Conservation (phyloP, 2,888 invertebrate species). For the Chydorus sphaericus region DNA sequence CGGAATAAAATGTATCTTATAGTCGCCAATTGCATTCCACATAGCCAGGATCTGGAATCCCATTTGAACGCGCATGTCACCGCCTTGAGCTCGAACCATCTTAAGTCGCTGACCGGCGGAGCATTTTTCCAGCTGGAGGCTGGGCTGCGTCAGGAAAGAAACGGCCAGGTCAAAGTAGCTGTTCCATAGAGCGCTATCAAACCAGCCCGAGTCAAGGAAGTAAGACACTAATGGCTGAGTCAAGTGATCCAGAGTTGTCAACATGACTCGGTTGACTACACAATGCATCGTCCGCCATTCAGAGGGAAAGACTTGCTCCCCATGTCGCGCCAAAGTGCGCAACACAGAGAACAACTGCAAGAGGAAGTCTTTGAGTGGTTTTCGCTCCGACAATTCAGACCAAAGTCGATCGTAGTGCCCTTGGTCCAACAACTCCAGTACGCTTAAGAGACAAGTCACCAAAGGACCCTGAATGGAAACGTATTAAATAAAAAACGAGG, state of each 20-base stretch:
- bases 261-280: constrained; percentile 68
- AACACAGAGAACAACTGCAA: constrained; percentile 66
- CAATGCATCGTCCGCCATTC: constrained; percentile 87
- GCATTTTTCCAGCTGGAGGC: constrained; percentile 63
- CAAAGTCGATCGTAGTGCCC: constrained; percentile 74
- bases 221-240: constrained; percentile 65
- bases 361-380: constrained; percentile 72
- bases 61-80: constrained; percentile 83
- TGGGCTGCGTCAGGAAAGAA: constrained; percentile 61
- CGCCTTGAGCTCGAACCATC: constrained; percentile 54
- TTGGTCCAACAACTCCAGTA: constrained; percentile 71
- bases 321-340: constrained; percentile 55
- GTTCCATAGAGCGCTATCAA: constrained; percentile 62
- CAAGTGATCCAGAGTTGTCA: constrained; percentile 72
- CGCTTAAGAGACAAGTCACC: constrained; percentile 71
- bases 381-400: constrained; percentile 61
- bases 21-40: constrained; percentile 41
- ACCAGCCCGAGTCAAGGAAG: constrained; percentile 54
- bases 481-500: neutral
- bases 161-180: constrained; percentile 67
- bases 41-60: constrained; percentile 63
- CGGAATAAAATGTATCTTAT: constrained; percentile 77
- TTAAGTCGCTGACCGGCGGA: constrained; percentile 63
- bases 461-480: constrained; percentile 48
- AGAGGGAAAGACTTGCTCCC: constrained; percentile 54